Evolutionary conservation across 2,888 invertebrate species (phyloP).

Genomic region (Troides oblongomaculatus): DNA sequence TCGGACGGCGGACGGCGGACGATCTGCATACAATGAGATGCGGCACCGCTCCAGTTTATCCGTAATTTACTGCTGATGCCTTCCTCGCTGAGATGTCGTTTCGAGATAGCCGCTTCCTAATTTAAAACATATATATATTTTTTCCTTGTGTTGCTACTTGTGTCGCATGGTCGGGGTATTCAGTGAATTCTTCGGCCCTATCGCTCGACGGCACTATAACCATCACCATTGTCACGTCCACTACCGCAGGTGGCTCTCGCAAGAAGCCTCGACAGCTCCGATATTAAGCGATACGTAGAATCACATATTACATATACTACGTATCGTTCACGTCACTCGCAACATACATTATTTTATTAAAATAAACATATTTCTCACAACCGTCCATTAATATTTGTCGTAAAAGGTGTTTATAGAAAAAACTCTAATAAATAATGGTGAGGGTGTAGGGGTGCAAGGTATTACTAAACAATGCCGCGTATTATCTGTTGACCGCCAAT

Average conservation of each 20-base stretch:
- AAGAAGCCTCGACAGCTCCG: too few species aligned
- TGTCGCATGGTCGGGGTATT: background rate
- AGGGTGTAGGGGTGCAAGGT: constrained; percentile 30
- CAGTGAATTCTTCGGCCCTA: too few species aligned
- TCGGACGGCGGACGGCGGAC: constrained; percentile 37
- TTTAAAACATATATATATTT: constrained; percentile 41
- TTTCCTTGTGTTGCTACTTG: constrained; percentile 8
- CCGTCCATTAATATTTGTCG: too few species aligned
- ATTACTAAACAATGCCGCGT: constrained; percentile 47
- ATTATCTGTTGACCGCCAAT: constrained; percentile 66
- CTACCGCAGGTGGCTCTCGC: too few species aligned
- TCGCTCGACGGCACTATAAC: too few species aligned
- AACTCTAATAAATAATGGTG: constrained; percentile 33
- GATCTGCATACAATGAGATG: constrained; percentile 76
- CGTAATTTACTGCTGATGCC: constrained; percentile 69
- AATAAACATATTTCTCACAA: too few species aligned
- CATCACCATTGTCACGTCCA: too few species aligned
- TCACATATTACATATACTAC: too few species aligned
- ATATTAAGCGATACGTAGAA: too few species aligned
- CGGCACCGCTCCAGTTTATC: constrained; percentile 62
- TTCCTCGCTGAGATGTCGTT: constrained; percentile 66
- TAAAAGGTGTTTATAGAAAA: background rate
- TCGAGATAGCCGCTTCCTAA: constrained; percentile 66
- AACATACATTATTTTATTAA: too few species aligned
- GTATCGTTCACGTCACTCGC: too few species aligned